These are phyloP conservation scores for crab-eating macaque (Macaca fascicularis) DNA, from an alignment of 2,113 vertebrate species.

Conservation along the genomic window T2T-MFA8v1.1 NC_088377.1:44839501-44840000, in stretches of 20 bases:
- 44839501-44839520: accelerated
- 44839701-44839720: not conserved
- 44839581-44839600: not conserved
- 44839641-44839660: too few relatives aligned
- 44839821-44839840: too few relatives aligned
- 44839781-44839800: not conserved
- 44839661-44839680: accelerated
- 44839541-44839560: not conserved
- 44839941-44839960: too few relatives aligned
- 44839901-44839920: too few relatives aligned
- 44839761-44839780: accelerated
- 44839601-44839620: not conserved
- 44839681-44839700: not conserved
- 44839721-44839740: accelerated
- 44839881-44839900: too few relatives aligned
- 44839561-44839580: not conserved
- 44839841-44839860: not conserved
- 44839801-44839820: not conserved
- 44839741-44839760: accelerated
- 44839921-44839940: too few relatives aligned
- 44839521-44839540: accelerated
- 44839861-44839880: too few relatives aligned
- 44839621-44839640: not conserved
- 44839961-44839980: too few relatives aligned
- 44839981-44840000: too few relatives aligned